Conservation (phyloP, 2,888 invertebrate genomes). For the Caprella mutica region DNA sequence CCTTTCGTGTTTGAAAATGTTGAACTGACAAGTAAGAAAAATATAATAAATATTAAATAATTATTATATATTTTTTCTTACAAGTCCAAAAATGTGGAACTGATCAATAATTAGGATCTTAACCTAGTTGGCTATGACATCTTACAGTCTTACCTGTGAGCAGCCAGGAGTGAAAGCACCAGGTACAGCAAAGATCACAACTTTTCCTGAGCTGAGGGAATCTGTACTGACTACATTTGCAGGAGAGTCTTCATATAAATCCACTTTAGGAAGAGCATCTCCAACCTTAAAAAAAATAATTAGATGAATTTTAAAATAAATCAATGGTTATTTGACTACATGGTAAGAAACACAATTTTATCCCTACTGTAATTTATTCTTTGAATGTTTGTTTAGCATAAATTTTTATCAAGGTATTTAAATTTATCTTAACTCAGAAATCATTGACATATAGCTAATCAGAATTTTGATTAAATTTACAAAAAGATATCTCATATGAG, state of each 20-base stretch:
- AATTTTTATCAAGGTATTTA: too few species aligned
- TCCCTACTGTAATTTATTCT: too few species aligned
- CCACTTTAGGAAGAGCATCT: conserved; percentile 63
- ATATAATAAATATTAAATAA: background rate
- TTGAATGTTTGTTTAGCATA: too few species aligned
- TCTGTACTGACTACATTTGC: conserved; percentile 70
- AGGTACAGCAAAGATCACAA: conserved; percentile 79
- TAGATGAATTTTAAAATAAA: too few species aligned
- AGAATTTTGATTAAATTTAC: too few species aligned
- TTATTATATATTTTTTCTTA: background rate
- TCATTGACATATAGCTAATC: too few species aligned
- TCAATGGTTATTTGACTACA: too few species aligned
- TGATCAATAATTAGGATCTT: background rate
- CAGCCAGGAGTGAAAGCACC: conserved; percentile 93
- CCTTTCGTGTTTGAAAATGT: background rate
- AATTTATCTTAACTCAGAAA: too few species aligned
- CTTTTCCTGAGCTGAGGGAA: conserved; percentile 63
- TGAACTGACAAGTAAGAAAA: background rate
- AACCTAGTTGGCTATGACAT: background rate
- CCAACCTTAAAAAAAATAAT: conserved; percentile 55
- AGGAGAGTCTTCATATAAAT: conserved; percentile 73
- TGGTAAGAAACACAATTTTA: too few species aligned
- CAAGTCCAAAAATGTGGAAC: background rate
- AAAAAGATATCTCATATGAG: too few species aligned
- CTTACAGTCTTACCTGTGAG: conserved; percentile 51